A percentile compares a stretch with the other conserved stretches of the same genome.
phyloP scores from a whole-genome alignment of 2,797 vertebrate genomes.

The Pteronotus mesoamericanus region DNA sequence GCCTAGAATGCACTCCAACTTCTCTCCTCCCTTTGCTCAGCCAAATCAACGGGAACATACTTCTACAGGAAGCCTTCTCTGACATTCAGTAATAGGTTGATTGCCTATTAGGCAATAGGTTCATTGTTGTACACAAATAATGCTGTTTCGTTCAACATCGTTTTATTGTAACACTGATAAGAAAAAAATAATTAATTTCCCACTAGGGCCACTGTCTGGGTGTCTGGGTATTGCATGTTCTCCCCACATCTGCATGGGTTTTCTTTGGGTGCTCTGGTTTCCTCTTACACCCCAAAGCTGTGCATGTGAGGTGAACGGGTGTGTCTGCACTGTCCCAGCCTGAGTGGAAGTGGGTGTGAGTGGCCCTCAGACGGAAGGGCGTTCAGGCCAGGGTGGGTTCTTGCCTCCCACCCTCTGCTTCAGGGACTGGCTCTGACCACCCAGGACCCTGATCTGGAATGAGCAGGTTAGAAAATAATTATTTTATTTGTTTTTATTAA shows the following conservation, averaged over 20 bases:
- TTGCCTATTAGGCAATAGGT: fast-evolving
- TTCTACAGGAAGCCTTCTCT: not conserved
- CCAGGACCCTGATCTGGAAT: not conserved
- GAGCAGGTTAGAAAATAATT: not conserved
- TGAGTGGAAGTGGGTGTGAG: not conserved
- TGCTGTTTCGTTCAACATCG: not conserved
- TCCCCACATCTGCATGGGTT: not conserved
- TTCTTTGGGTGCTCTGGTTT: not conserved
- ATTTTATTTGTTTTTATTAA: not conserved
- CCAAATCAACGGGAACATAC: not conserved
- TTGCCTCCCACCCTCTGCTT: not conserved
- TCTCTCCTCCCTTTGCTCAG: not conserved
- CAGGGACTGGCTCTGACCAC: not conserved
- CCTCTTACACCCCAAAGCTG: not conserved
- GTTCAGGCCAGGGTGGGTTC: not conserved
- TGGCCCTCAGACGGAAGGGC: not conserved
- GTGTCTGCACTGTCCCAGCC: not conserved
- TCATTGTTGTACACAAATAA: not conserved
- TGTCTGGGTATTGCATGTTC: not conserved
- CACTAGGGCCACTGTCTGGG: not conserved
- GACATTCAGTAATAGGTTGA: not conserved
- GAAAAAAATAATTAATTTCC: too few species aligned
- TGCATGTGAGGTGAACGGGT: not conserved
- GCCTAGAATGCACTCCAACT: not conserved
- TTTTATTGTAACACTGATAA: not conserved